Evolutionary conservation across 2,888 invertebrate species (phyloP), one percentile per base, ranked within the genome.

Genomic region (Acanthacorydalis orientalis): DNA sequence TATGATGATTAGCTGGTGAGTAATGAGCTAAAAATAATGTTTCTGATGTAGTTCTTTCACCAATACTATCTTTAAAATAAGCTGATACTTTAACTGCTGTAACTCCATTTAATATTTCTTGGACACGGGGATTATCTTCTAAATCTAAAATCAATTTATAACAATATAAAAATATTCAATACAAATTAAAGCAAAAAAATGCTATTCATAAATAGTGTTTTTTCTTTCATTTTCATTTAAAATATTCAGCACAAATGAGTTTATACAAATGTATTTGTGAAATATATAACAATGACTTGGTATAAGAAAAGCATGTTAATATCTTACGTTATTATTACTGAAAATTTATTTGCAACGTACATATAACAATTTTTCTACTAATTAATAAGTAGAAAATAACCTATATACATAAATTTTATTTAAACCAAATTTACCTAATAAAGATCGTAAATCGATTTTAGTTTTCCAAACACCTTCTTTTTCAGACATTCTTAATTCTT

Each of bases 381-480:
- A 23, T 23, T 23, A 6, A 23, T 23, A 23, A 23, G 6, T 4
- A 23, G 2, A 23, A 23, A 23, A 23, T 23, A 23, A 23, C 6
- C 6, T 23, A 23, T n/a, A n/a, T 23, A 23, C 11, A 38, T 15
- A 15, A 38, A 9, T 38, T 38, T 8, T n/a, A n/a, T n/a, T n/a
- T 6, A 7, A 31, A 37, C 63, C 35, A 53, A 23, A 57, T 44
- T 62, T 54, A 54, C 77, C 73, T n/a, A 83, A 69, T 56, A 78
- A 77, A 32, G 73, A 69, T 51, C 77, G 71, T 7, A 90, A 68
- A 66, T 91, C 89, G 9, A 91, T 69, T 59, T 80, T 79, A 50
- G 87, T 72, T 56, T 84, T 81, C 89, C 90, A 92, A 10, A 91
- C 75, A 7, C 87, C 90, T 1, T 75, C 73, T 50, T 76, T 71